phyloP scores from a whole-genome alignment of 2,888 invertebrate species.

The Trachelus tabidus region DNA sequence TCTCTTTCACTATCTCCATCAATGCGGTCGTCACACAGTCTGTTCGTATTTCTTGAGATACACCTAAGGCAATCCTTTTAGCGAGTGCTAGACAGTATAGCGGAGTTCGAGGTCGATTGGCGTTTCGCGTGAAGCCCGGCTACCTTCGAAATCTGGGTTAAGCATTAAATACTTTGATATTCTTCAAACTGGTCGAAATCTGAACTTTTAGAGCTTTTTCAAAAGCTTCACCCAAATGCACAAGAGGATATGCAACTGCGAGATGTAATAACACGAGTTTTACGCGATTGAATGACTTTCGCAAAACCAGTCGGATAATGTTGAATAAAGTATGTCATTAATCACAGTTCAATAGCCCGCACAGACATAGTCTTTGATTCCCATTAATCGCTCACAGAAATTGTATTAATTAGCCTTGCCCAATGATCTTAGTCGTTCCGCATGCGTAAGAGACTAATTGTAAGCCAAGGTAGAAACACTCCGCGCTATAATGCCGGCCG shows the following conservation, averaged over 20 bases:
- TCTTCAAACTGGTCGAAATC: background rate
- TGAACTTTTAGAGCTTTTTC: background rate
- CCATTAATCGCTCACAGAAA: background rate
- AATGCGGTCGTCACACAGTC: background rate
- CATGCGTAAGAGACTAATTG: background rate
- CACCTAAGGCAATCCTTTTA: background rate
- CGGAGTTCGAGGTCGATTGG: conserved; percentile 1
- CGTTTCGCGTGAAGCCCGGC: background rate
- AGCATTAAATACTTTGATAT: background rate
- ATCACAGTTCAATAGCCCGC: background rate
- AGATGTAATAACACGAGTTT: background rate
- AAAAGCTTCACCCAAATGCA: background rate
- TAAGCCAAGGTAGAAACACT: background rate
- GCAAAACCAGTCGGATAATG: background rate
- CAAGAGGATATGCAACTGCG: background rate
- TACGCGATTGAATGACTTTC: background rate
- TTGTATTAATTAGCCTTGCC: background rate
- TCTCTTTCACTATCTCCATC: background rate
- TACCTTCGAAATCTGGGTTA: conserved; percentile 10
- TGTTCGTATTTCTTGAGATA: background rate
- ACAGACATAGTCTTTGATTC: background rate
- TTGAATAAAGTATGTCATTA: background rate
- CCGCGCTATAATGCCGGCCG: background rate
- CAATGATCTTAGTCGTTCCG: background rate
- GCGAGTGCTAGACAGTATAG: background rate